Evolutionary conservation across 2,888 invertebrate species (phyloP).

Genomic region (Drosophila histrio): DNA sequence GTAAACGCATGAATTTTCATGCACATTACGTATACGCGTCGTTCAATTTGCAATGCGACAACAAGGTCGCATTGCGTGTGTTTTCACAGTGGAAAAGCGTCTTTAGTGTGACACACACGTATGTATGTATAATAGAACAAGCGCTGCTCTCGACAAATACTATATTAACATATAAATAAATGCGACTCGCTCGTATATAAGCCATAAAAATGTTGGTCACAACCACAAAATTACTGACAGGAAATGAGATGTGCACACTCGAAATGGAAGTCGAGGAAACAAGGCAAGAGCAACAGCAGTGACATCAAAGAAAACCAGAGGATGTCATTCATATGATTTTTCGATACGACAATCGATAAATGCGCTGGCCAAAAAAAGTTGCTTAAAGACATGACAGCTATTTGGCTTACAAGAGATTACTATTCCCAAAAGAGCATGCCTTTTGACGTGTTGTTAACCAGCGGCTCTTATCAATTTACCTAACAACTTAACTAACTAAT

Average conservation of each 20-base stretch:
- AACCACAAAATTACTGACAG: conserved; percentile 38
- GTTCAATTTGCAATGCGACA: conserved; percentile 6
- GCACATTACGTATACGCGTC: conserved; percentile 51
- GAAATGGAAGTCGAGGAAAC: conserved; percentile 9
- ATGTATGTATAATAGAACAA: neutral
- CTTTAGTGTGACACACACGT: neutral
- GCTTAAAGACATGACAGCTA: conserved; percentile 8
- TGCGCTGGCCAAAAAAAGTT: neutral
- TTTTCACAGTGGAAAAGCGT: neutral
- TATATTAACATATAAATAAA: neutral
- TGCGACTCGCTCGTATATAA: neutral
- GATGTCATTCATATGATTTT: neutral
- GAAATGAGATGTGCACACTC: conserved; percentile 25
- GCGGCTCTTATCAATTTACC: conserved; percentile 5
- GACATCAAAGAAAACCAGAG: neutral
- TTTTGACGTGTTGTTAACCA: neutral
- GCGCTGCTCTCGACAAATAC: neutral
- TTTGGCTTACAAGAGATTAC: neutral
- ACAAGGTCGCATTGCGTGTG: conserved; percentile 21
- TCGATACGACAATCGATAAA: conserved; percentile 4
- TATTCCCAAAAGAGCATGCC: neutral
- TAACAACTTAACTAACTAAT: conserved; percentile 14
- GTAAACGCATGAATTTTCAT: conserved; percentile 29
- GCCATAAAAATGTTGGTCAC: conserved; percentile 23
- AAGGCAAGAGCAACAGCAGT: neutral